Evolutionary conservation across 2,797 vertebrate genomes (phyloP), one percentile per base, ranked within the genome.

Genomic region (Gallinago nigripennis): DNA sequence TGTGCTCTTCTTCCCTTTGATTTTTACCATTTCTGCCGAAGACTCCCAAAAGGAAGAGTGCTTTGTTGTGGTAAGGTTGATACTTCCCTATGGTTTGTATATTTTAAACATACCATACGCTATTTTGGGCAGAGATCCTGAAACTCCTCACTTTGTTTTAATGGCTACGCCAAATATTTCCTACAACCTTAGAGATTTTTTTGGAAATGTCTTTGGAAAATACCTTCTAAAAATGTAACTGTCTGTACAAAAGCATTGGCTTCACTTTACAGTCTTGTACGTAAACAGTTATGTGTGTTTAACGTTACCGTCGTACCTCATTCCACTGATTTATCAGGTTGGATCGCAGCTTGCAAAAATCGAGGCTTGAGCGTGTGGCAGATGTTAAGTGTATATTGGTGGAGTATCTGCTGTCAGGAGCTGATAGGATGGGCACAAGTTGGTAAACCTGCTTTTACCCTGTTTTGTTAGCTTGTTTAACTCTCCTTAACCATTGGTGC

Each of bases 371-470:
- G 1, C 33, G 53, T 46, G 16, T 66, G 82, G 25, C 65, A 80
- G 56, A 53, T 85, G n/a, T 75, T 87, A 51, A 56, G 16, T 21
- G 14, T 82, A 3, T 11, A 14, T 39, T 73, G 19, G 25, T 58
- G 31, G 33, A 45, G 37, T 41, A 20, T 69, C 77, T 31, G 6
- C 17, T 79, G 33, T 7, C 17, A 7, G 58, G 16, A 82, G 8
- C 21, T 0, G 0, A 14, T 15, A 72, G 24, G 25, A 72, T 15
- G 8, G 16, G 12, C 0, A 0, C 6, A 30, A 4, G 24, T 41
- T 69, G 31, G 24, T 81, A 35, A 66, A 30, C 41, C 35, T 70
- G 33, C 33, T 81, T 81, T 87, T 66, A 33, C 54, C 5, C 16
- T 45, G 17, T 41, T 78, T 13, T 39, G 8, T 76, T 82, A 51